These are phyloP conservation scores for Athrips mouffetella DNA, from an alignment of 2,888 invertebrate genomes.

Conservation along the genomic window DNA sequence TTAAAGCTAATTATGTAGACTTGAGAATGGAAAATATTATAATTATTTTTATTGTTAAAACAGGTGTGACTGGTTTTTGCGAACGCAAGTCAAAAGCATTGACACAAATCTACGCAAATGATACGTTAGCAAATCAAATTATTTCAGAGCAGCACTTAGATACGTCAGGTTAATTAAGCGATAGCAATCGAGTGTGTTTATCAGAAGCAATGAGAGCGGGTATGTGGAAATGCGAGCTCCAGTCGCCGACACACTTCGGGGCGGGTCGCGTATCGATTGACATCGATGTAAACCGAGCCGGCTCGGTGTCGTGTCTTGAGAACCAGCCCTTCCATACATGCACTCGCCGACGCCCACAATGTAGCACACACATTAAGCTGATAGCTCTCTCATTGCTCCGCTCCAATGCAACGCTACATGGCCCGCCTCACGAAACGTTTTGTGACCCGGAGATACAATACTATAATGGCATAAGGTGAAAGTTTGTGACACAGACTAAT, in stretches of 20 bases:
- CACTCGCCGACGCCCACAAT: not conserved
- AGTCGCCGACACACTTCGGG: slow-evolving; percentile 39
- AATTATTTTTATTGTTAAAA: slow-evolving; percentile 24
- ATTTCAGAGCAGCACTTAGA: slow-evolving; percentile 6
- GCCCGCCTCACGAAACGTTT: slow-evolving; percentile 26
- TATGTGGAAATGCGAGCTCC: slow-evolving; percentile 4
- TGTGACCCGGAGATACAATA: slow-evolving; percentile 51
- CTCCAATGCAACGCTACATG: not conserved
- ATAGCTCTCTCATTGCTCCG: slow-evolving; percentile 33
- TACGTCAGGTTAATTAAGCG: slow-evolving; percentile 18
- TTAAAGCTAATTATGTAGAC: slow-evolving; percentile 18
- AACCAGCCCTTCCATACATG: slow-evolving; percentile 26
- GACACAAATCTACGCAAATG: slow-evolving; percentile 10
- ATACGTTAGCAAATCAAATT: slow-evolving; percentile 9
- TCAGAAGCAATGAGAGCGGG: slow-evolving; percentile 21
- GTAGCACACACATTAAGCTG: slow-evolving; percentile 31
- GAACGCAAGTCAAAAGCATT: slow-evolving; percentile 1
- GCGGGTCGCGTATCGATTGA: slow-evolving; percentile 43
- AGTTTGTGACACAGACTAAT: slow-evolving; percentile 66
- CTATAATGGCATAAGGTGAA: slow-evolving; percentile 58
- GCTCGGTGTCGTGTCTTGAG: slow-evolving; percentile 35
- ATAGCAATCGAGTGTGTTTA: slow-evolving; percentile 23
- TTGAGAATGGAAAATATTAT: slow-evolving; percentile 19
- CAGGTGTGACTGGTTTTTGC: slow-evolving; percentile 10
- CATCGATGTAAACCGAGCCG: slow-evolving; percentile 46